phyloP scores from a whole-genome alignment of 2,113 vertebrate genomes.

The Accipiter virgatus region DNA sequence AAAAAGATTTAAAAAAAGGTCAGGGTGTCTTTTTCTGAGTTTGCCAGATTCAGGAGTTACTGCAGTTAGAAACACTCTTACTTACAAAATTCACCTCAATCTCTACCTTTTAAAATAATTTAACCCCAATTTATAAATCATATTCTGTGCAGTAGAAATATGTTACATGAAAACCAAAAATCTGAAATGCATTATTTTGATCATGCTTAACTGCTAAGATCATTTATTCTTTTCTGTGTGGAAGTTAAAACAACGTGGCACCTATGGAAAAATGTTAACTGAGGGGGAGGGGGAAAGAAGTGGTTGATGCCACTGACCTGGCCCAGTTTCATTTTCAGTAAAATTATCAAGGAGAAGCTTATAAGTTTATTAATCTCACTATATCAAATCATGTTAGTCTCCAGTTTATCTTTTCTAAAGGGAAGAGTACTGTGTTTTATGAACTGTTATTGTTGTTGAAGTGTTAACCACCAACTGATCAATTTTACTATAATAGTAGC shows the following conservation, averaged over 20 bases:
- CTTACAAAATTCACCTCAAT: neutral
- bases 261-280: neutral
- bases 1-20: neutral
- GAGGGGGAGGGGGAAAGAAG: neutral
- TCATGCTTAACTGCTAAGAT: neutral
- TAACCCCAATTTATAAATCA: neutral
- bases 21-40: neutral
- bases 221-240: neutral
- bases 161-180: neutral
- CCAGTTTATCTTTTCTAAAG: neutral
- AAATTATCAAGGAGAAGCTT: neutral
- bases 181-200: neutral
- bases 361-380: neutral
- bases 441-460: neutral
- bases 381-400: neutral
- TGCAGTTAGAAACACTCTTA: conserved; percentile 15
- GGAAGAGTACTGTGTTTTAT: neutral
- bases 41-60: neutral
- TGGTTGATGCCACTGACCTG: neutral
- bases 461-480: neutral
- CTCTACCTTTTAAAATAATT: neutral
- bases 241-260: neutral
- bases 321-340: neutral
- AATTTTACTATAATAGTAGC: neutral
- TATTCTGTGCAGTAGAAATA: neutral